Percentiles rank a stretch among this genome's conserved stretches.
phyloP scores from a whole-genome alignment of 2,113 vertebrate genomes.

The Aegithalos caudatus region DNA sequence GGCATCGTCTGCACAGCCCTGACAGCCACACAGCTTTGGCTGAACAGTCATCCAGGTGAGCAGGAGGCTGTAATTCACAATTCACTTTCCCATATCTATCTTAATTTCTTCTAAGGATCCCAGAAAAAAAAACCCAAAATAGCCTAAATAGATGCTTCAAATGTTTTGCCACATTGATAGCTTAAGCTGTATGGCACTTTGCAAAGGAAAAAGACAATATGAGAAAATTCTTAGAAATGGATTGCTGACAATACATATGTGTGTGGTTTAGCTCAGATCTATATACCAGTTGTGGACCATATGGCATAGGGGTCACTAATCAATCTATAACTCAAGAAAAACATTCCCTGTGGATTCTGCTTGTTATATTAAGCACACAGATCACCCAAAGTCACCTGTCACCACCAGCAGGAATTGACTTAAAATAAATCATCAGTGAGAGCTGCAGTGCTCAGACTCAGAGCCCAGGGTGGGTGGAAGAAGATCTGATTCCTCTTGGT shows the following conservation, averaged over 20 bases:
- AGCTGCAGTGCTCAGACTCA: neutral
- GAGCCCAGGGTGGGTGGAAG: neutral
- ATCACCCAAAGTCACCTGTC: conserved; percentile 43
- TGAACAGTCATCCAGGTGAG: neutral
- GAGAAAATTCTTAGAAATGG: neutral
- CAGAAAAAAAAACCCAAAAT: neutral
- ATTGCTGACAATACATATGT: neutral
- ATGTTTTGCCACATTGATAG: neutral
- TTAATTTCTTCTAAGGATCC: neutral
- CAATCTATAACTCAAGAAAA: neutral
- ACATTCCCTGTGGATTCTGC: neutral
- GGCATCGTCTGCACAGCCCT: neutral
- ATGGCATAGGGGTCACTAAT: neutral
- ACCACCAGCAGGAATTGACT: conserved; percentile 2
- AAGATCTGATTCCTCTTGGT: neutral
- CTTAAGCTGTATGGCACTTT: neutral
- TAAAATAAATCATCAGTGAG: neutral
- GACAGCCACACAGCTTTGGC: neutral
- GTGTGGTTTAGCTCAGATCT: neutral
- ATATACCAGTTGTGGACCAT: neutral
- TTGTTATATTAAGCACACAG: conserved; percentile 34
- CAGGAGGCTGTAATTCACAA: neutral
- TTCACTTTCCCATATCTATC: neutral
- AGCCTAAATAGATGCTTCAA: neutral
- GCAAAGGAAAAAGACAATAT: neutral